Conservation (phyloP, 2,113 vertebrate genomes). For the Alectura lathami region DNA sequence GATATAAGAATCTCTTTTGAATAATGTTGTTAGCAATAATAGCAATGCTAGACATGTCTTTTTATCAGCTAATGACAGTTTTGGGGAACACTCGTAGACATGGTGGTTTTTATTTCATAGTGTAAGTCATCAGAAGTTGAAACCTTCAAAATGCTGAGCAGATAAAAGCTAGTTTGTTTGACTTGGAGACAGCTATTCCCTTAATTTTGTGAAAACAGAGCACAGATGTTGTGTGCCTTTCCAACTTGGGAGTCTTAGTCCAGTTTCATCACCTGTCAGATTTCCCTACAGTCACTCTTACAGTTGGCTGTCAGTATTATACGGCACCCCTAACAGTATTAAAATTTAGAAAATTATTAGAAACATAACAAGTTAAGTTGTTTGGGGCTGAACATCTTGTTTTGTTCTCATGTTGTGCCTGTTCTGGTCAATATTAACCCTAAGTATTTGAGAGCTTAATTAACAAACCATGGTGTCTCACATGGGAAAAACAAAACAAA, state of each 20-base stretch:
- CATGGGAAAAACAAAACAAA: not conserved
- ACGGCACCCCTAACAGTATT: not conserved
- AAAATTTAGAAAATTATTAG: not conserved
- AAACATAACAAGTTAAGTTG: not conserved
- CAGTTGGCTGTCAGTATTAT: not conserved
- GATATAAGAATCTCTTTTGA: not conserved
- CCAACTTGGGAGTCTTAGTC: not conserved
- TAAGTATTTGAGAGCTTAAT: not conserved
- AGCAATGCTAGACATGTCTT: not conserved
- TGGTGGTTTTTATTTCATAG: not conserved
- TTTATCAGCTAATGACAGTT: not conserved
- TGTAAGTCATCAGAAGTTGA: not conserved
- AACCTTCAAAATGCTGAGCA: not conserved
- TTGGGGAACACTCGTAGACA: not conserved
- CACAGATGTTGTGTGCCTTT: not conserved
- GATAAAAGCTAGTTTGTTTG: not conserved
- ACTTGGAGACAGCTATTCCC: not conserved
- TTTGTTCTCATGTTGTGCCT: not conserved
- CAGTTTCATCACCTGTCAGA: not conserved
- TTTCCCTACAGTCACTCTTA: not conserved
- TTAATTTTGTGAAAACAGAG: constrained; percentile 24
- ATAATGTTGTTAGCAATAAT: not conserved
- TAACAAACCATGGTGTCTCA: not conserved
- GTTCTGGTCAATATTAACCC: not conserved
- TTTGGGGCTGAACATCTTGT: not conserved